Conservation (phyloP, 2,113 vertebrate species). For the Tragelaphus scriptus region DNA sequence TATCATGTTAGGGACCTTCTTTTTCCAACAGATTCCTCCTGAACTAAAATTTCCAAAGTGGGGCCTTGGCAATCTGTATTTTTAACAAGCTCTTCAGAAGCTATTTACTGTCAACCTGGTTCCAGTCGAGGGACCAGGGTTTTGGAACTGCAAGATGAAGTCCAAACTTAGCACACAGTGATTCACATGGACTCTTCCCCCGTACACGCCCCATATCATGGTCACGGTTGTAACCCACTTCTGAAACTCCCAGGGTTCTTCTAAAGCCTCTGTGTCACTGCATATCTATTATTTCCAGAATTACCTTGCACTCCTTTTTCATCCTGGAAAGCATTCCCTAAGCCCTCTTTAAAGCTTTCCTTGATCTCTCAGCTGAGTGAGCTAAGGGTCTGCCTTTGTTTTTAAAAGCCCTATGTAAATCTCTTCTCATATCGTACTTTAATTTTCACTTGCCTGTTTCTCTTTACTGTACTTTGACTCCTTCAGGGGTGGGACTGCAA, state of each 20-base stretch:
- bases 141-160: conserved; percentile 14
- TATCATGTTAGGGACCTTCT: background rate
- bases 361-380: background rate
- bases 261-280: background rate
- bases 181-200: background rate
- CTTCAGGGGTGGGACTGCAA: background rate
- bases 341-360: background rate
- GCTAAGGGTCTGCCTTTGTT: background rate
- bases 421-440: background rate
- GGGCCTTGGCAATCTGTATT: background rate
- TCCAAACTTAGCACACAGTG: background rate
- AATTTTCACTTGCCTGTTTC: conserved; percentile 6
- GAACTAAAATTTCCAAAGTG: conserved; percentile 5
- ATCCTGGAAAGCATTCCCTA: background rate
- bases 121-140: background rate
- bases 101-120: background rate
- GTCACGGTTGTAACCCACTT: background rate
- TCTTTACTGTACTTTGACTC: conserved; percentile 30
- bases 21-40: background rate
- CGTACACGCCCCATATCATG: background rate
- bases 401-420: background rate
- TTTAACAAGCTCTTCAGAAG: conserved; percentile 14
- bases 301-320: background rate
- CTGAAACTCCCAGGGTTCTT: background rate
- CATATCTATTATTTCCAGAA: background rate